Conservation (phyloP, 2,113 vertebrate species). For the Australoheros scitulus region DNA sequence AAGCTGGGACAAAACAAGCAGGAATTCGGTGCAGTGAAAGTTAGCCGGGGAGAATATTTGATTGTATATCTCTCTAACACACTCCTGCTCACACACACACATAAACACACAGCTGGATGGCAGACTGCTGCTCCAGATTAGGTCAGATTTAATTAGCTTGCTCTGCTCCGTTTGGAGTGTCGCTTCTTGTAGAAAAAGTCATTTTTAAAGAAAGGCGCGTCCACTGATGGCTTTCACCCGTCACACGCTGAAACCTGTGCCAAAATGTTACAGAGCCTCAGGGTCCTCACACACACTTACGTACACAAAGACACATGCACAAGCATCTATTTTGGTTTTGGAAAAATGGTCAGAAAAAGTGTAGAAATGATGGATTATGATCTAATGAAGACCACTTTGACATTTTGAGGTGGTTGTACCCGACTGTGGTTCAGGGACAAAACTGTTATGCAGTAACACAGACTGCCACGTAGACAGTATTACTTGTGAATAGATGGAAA, state of each 20-base stretch:
- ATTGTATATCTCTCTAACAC: slow-evolving; percentile 44
- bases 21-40: slow-evolving; percentile 49
- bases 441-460: slow-evolving; percentile 49
- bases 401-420: slow-evolving; percentile 28
- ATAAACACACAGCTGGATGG: slow-evolving; percentile 71
- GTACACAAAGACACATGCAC: slow-evolving; percentile 16
- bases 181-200: slow-evolving; percentile 75
- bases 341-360: slow-evolving; percentile 16
- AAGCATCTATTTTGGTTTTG: slow-evolving; percentile 33
- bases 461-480: slow-evolving; percentile 42
- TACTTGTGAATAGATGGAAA: slow-evolving; percentile 30
- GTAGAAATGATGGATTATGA: slow-evolving; percentile 49
- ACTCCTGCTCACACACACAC: slow-evolving; percentile 17
- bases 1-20: slow-evolving; percentile 55
- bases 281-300: slow-evolving; percentile 35
- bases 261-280: slow-evolving; percentile 62
- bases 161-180: slow-evolving; percentile 76
- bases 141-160: slow-evolving; percentile 82
- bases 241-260: slow-evolving; percentile 49
- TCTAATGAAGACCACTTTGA: slow-evolving; percentile 53
- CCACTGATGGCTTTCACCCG: slow-evolving; percentile 53
- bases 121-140: slow-evolving; percentile 76
- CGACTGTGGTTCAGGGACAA: slow-evolving; percentile 48
- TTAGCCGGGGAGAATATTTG: slow-evolving; percentile 32
- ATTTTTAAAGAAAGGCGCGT: slow-evolving; percentile 71